A percentile compares a stretch with the other conserved stretches of the same genome.
These are phyloP conservation scores for Halcyon chelicuti DNA, from an alignment of 2,797 vertebrate genomes.

Conservation along the genomic window DNA sequence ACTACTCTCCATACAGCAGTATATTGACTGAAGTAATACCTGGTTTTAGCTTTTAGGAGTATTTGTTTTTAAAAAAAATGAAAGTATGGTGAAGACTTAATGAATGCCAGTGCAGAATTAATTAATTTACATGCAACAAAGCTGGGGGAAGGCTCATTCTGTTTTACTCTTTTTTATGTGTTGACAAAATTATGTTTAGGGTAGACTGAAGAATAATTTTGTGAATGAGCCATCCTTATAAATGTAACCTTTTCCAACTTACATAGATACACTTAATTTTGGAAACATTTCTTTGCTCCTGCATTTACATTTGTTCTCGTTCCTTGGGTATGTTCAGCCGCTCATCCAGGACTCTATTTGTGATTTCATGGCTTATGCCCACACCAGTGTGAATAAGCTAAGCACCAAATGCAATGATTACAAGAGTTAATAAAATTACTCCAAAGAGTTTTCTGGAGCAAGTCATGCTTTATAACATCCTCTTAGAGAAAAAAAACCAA, in stretches of 20 bases:
- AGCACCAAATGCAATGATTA: slow-evolving; percentile 84
- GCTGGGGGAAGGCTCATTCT: not conserved
- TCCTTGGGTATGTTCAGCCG: slow-evolving; percentile 80
- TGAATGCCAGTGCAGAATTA: not conserved
- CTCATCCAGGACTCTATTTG: slow-evolving; percentile 85
- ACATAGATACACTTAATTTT: not conserved
- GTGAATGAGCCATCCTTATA: not conserved
- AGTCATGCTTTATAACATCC: slow-evolving; percentile 84
- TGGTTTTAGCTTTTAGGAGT: not conserved
- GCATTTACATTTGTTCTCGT: not conserved
- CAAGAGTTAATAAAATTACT: slow-evolving; percentile 85
- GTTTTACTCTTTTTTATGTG: not conserved
- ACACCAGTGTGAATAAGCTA: slow-evolving; percentile 84
- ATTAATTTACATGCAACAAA: not conserved
- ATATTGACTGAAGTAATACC: not conserved
- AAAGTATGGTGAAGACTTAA: not conserved
- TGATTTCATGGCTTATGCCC: slow-evolving; percentile 88
- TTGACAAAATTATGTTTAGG: not conserved
- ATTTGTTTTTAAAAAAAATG: not conserved
- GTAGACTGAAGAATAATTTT: not conserved
- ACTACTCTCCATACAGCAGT: not conserved
- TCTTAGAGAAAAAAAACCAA: slow-evolving; percentile 83
- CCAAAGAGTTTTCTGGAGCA: slow-evolving; percentile 89
- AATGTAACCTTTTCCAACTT: not conserved
- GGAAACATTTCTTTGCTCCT: not conserved